Evolutionary conservation across 2,888 invertebrate genomes (phyloP).

Genomic region (Phortica okadai): DNA sequence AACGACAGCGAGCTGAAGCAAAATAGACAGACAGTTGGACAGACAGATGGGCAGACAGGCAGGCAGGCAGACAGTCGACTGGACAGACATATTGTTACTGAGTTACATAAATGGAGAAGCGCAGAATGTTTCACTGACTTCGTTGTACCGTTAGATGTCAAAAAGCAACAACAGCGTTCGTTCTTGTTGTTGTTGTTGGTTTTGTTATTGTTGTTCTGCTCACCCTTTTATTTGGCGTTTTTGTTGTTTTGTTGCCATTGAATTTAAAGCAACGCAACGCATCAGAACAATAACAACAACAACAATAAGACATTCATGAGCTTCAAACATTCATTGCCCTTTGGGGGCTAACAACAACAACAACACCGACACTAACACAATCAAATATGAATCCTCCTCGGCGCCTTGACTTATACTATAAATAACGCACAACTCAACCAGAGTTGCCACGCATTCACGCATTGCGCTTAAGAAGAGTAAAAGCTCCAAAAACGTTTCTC

Average conservation of each 20-base stretch:
- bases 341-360: neutral
- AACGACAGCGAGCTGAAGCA: neutral
- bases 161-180: too few relatives aligned
- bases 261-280: neutral
- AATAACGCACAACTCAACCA: too few relatives aligned
- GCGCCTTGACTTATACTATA: too few relatives aligned
- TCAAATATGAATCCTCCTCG: too few relatives aligned
- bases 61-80: neutral
- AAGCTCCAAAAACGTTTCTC: too few relatives aligned
- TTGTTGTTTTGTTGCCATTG: neutral
- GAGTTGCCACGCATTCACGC: too few relatives aligned
- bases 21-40: neutral
- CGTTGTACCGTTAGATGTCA: too few relatives aligned
- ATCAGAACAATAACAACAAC: too few relatives aligned
- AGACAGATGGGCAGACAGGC: neutral
- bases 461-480: too few relatives aligned
- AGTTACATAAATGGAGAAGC: constrained; percentile 3
- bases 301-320: too few relatives aligned
- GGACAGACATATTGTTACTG: neutral
- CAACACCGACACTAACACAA: constrained; percentile 3
- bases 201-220: neutral
- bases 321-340: too few relatives aligned
- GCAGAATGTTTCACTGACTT: neutral
- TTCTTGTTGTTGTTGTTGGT: neutral
- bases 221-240: neutral